Conservation (phyloP, 2,888 invertebrate species). For the Ferdinandea cuprea region DNA sequence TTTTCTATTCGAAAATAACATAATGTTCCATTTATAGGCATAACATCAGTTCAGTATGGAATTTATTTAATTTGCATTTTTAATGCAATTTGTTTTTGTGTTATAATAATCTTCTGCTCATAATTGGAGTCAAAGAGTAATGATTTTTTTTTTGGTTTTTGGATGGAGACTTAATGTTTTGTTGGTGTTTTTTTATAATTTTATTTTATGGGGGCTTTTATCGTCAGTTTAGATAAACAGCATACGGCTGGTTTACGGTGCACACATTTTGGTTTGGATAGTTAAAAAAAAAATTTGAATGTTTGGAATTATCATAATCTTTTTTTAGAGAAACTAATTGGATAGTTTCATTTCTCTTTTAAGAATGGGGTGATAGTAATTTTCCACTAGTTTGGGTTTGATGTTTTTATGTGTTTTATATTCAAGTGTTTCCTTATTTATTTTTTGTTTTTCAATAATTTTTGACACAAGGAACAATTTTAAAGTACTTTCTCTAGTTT, state of each 20-base stretch:
- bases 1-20: conserved; percentile 23
- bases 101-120: conserved; percentile 35
- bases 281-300: conserved; percentile 36
- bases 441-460: neutral
- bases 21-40: conserved; percentile 1
- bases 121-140: conserved; percentile 60
- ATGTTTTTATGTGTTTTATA: neutral
- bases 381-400: neutral
- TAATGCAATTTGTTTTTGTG: conserved; percentile 24
- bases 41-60: conserved; percentile 9
- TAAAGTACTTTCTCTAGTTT: no score
- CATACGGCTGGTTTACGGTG: neutral
- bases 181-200: conserved; percentile 29
- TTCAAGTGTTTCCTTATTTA: no score
- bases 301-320: conserved; percentile 20
- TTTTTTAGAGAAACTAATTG: conserved; percentile 34
- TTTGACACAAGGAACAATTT: no score
- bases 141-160: conserved; percentile 42
- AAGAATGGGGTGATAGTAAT: neutral
- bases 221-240: conserved; percentile 27
- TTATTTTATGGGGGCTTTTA: conserved; percentile 55
- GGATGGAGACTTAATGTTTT: conserved; percentile 38
- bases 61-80: conserved; percentile 39
- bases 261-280: neutral
- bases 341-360: neutral